Base-by-base conservation (phyloP, 2,888 invertebrate species). In the Acleris cristana region DNA sequence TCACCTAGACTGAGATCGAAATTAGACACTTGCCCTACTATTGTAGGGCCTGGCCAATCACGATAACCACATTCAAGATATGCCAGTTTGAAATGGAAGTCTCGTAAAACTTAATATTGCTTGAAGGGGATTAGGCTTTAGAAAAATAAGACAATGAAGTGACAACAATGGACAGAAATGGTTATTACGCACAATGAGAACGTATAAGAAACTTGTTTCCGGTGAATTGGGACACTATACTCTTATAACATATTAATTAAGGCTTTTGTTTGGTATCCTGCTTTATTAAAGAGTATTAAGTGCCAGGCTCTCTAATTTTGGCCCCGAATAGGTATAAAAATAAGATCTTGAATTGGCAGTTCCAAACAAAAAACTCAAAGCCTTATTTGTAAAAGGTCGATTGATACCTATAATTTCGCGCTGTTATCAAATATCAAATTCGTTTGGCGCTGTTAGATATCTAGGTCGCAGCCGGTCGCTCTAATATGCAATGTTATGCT, bases 161-260 rank as follows among this genome's bases (percentile, higher is more conserved):
- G 61, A 62, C 72, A 76, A 81, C 80, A 82, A 83, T 77, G 74
- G 77, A 53, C 71, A 79, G 79, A 82, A 79, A 61, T 63, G 55
- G 69, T 76, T 76, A 76, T 76, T 77, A 77, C 71, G 75, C 69
- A 72, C 74, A 76, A 76, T 74, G 77, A 77, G 55, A 81, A 78
- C 78, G 70, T 66, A 67, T 71, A 73, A 72, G 70, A 78, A 58
- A 62, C 18, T 82, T 79, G 74, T 78, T 78, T 76, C 72, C 73
- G 71, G 70, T 71, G 70, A 77, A 77, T 78, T 82, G 75, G 74
- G 74, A 74, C 76, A 77, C 52, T 70, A 70, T 62, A 70, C 48
- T 69, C 12, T 60, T 45, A 60, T 26, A 34, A 30, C 66, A 73
- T n/a, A 18, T 60, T 73, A 51, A 40, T 73, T 73, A 73, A 67